Base-by-base conservation (phyloP, 2,113 vertebrate genomes). In the Caracal caracal region DNA sequence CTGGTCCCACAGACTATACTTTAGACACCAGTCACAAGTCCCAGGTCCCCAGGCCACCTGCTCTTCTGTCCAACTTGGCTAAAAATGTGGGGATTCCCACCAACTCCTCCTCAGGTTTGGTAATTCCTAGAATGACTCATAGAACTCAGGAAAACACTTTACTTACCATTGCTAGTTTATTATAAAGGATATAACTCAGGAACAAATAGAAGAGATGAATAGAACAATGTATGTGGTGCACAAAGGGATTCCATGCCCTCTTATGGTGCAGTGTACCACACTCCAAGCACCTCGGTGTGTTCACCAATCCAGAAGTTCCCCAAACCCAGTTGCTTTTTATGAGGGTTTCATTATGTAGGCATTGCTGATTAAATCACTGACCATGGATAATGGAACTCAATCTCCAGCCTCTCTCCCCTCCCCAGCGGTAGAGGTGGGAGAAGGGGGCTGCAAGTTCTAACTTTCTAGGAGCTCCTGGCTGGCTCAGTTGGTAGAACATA, bases 121-220 rank as follows among this genome's bases (percentile, higher is more conserved):
- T 71, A 78, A 83, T 94, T 56, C 37, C 73, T 81, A 79, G 59
- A 88, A 85, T 89, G 71, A 81, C 35, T 94, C 59, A 85, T 20
- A 94, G 65, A 95, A 88, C 51, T 85, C 43, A 88, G 59, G 59
- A 92, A 95, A 47, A 88, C 1, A 17, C 37, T 86, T 79, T 85
- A 79, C 37, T 90, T 90, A 84, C 1, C 13, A 73, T 63, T 84
- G 70, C 17, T 12, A 1, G 4, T 65, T 91, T 94, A 30, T 93
- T 80, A 83, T 70, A 83, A 87, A 94, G 81, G 15, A 56, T 49
- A 80, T 49, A 90, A 76, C 22, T 75, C 24, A 47, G 49, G 43
- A 93, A 81, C 2, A 90, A 90, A 76, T 22, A 12, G 71, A 93
- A 92, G 51, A 90, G 26, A 82, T 73, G 63, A 5, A 65, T 7